Conservation (phyloP, 2,888 invertebrate species). For the Poecilus cupreus region DNA sequence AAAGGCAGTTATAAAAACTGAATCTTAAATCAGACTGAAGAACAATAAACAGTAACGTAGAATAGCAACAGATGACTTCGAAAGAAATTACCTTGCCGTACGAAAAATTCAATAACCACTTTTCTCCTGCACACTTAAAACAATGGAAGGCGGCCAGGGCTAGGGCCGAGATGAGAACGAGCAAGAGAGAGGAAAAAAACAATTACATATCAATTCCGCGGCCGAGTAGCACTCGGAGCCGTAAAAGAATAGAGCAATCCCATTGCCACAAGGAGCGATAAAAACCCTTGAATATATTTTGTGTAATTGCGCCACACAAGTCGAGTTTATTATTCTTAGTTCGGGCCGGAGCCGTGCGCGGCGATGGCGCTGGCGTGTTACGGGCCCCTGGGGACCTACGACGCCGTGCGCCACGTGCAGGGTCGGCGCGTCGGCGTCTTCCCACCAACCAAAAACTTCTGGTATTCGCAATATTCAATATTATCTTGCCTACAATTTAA, state of each 20-base stretch:
- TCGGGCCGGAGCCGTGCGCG: slow-evolving; percentile 63
- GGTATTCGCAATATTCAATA: too few relatives aligned
- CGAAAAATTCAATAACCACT: slow-evolving; percentile 54
- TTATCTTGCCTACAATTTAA: too few relatives aligned
- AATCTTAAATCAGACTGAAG: slow-evolving; percentile 38
- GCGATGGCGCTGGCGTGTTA: slow-evolving; percentile 72
- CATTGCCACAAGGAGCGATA: slow-evolving; percentile 73
- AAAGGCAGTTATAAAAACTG: slow-evolving; percentile 47
- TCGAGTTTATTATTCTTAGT: slow-evolving; percentile 73
- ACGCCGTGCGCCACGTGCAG: slow-evolving; percentile 38
- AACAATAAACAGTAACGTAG: slow-evolving; percentile 42
- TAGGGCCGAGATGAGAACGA: slow-evolving; percentile 30
- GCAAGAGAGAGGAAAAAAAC: slow-evolving; percentile 66
- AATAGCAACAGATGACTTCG: slow-evolving; percentile 49
- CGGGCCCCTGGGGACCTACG: slow-evolving; percentile 69
- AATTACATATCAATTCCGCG: slow-evolving; percentile 73
- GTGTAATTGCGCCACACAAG: slow-evolving; percentile 74
- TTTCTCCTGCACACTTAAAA: slow-evolving; percentile 52
- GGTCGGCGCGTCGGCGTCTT: background rate
- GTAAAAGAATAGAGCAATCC: slow-evolving; percentile 73
- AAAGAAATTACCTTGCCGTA: slow-evolving; percentile 44
- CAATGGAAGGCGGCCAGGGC: slow-evolving; percentile 14
- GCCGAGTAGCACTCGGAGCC: slow-evolving; percentile 69
- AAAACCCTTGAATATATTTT: slow-evolving; percentile 74
- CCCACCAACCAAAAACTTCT: too few relatives aligned